These are phyloP conservation scores for Ostrea denselamellosa DNA, from an alignment of 1,140 invertebrate species.

Conservation along the genomic window DNA sequence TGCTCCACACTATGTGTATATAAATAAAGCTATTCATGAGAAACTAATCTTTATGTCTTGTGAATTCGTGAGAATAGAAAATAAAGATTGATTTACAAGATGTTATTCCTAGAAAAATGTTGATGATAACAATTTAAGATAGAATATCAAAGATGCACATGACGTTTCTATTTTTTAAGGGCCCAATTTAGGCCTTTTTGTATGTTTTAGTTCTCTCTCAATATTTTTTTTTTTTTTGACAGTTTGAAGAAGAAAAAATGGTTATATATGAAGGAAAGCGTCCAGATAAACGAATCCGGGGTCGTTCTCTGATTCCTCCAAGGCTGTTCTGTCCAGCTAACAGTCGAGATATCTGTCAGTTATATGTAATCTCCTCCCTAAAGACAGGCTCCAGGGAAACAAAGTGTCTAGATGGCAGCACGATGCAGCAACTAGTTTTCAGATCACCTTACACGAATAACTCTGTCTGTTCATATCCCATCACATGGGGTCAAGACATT, in stretches of 20 bases:
- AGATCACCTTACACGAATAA: constrained; percentile 44
- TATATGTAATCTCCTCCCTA: constrained; percentile 47
- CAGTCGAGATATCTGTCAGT: constrained; percentile 45
- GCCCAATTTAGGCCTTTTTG: too few species aligned
- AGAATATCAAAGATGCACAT: too few species aligned
- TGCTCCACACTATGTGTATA: too few species aligned
- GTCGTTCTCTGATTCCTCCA: constrained; percentile 57
- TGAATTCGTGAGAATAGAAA: too few species aligned
- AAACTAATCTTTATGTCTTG: too few species aligned
- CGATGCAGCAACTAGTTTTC: constrained; percentile 62
- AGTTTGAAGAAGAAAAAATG: constrained; percentile 21
- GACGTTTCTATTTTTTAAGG: too few species aligned
- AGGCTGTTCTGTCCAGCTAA: constrained; percentile 58
- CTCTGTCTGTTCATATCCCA: constrained; percentile 7
- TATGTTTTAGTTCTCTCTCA: too few species aligned
- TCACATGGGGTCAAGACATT: constrained; percentile 56
- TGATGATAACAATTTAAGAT: too few species aligned
- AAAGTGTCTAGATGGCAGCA: constrained; percentile 57
- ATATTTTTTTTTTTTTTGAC: neutral
- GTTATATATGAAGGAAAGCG: constrained; percentile 12
- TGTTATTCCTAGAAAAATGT: too few species aligned
- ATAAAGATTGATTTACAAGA: too few species aligned
- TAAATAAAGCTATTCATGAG: too few species aligned
- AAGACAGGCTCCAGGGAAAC: constrained; percentile 51
- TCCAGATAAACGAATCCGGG: neutral